These are phyloP conservation scores for Valencia hispanica DNA, from an alignment of 2,797 vertebrate species.

Conservation along the genomic window DNA sequence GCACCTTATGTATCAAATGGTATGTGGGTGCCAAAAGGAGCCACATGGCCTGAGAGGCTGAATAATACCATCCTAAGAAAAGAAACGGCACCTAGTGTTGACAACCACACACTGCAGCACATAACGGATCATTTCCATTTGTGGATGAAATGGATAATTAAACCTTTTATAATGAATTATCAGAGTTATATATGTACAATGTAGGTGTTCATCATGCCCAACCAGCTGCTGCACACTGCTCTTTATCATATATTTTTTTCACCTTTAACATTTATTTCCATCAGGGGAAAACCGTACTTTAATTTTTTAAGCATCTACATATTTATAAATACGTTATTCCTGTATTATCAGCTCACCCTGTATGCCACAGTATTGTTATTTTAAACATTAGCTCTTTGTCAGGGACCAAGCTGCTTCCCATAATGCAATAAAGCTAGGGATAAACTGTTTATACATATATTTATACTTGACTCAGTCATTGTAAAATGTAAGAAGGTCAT, in stretches of 20 bases:
- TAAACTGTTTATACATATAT: conserved; percentile 10
- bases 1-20: background rate
- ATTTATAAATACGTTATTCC: background rate
- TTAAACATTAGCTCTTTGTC: conserved; percentile 1
- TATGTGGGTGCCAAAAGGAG: background rate
- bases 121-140: background rate
- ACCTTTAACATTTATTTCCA: background rate
- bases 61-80: background rate
- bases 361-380: background rate
- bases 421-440: conserved; percentile 6
- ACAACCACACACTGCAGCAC: background rate
- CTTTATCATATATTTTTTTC: background rate
- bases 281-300: background rate
- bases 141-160: background rate
- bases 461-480: conserved; percentile 3
- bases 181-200: background rate
- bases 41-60: background rate
- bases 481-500: background rate
- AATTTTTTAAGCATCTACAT: background rate
- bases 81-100: background rate
- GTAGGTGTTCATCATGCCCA: background rate
- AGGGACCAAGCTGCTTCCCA: conserved; percentile 5
- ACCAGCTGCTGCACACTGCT: background rate
- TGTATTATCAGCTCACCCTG: background rate
- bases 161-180: background rate